phyloP scores from a whole-genome alignment of 2,888 invertebrate genomes.

The Neoitamus cyanurus region DNA sequence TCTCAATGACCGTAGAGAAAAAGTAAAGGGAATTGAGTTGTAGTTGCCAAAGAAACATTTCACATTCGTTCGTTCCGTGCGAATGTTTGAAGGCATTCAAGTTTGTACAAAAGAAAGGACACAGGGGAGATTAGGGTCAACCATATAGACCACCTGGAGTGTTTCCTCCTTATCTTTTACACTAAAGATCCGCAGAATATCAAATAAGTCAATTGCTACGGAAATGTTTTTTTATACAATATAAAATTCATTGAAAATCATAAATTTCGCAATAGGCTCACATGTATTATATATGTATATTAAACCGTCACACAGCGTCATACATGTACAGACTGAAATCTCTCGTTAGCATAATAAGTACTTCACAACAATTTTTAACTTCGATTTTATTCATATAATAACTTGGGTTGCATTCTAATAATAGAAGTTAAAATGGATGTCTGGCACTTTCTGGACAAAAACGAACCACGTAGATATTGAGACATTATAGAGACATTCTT shows the following conservation, averaged over 20 bases:
- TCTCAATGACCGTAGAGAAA: neutral
- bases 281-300: no score
- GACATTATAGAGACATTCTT: no score
- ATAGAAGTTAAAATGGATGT: no score
- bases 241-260: no score
- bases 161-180: neutral
- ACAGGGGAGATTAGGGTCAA: neutral
- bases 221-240: no score
- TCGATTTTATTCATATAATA: neutral
- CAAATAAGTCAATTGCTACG: no score
- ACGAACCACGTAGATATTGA: no score
- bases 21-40: slow-evolving; percentile 12
- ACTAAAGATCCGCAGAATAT: neutral
- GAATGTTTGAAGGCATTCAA: slow-evolving; percentile 9
- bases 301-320: no score
- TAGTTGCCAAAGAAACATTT: neutral
- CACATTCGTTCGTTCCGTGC: neutral
- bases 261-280: no score
- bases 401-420: neutral
- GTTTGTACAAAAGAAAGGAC: neutral
- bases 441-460: no score
- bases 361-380: neutral
- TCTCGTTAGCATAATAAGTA: no score
- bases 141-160: neutral
- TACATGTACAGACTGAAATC: no score